phyloP scores from a whole-genome alignment of 2,113 vertebrate species.

The Chitala chitala region DNA sequence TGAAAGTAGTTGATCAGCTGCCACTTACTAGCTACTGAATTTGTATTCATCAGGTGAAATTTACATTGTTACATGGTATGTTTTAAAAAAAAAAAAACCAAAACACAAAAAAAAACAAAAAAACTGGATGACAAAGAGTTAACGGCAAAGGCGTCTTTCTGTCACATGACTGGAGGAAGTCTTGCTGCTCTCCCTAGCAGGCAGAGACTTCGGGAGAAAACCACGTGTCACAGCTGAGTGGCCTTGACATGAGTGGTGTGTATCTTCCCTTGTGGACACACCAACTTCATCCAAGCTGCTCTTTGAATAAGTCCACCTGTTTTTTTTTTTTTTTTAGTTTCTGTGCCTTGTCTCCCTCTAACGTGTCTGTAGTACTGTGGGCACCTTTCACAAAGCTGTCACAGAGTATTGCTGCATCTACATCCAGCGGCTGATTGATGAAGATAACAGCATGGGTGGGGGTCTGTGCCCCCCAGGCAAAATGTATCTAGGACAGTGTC shows the following conservation, averaged over 20 bases:
- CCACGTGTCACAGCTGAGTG: constrained; percentile 19
- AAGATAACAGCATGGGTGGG: constrained; percentile 24
- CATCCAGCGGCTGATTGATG: constrained; percentile 5
- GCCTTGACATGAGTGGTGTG: neutral
- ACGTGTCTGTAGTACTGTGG: neutral
- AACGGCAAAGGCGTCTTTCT: neutral
- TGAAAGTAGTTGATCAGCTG: neutral
- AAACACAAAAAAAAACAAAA: neutral
- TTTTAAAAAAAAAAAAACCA: no score
- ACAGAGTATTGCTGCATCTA: constrained; percentile 11
- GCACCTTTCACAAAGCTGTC: constrained; percentile 15
- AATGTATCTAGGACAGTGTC: constrained; percentile 4
- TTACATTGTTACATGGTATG: neutral
- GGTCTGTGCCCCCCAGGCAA: constrained; percentile 6
- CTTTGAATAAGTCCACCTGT: neutral
- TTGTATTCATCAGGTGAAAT: neutral
- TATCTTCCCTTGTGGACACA: neutral
- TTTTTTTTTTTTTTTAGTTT: neutral
- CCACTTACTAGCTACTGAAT: no score
- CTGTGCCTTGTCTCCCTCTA: neutral
- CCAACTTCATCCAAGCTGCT: neutral
- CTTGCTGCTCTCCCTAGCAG: neutral
- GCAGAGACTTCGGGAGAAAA: neutral
- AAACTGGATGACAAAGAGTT: constrained; percentile 9
- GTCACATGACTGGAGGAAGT: constrained; percentile 22